phyloP scores from a whole-genome alignment of 2,113 vertebrate species.

The Ochotona princeps region DNA sequence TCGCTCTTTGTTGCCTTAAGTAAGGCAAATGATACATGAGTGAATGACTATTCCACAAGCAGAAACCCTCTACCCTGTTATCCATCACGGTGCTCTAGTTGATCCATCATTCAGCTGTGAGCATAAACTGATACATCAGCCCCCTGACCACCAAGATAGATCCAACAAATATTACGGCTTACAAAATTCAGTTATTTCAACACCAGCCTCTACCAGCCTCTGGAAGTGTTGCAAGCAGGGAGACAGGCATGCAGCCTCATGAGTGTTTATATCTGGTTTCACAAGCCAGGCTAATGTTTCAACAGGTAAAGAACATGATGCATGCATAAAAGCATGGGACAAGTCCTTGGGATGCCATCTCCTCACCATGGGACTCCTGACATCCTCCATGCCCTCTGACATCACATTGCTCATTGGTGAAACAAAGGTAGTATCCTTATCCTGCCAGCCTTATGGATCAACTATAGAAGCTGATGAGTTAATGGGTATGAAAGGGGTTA shows the following conservation, averaged over 20 bases:
- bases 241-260: not conserved
- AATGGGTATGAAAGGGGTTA: not conserved
- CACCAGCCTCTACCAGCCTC: not conserved
- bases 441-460: not conserved
- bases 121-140: not conserved
- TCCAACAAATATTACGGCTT: slow-evolving; percentile 23
- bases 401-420: not conserved
- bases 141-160: not conserved
- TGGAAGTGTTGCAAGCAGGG: not conserved
- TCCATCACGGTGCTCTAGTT: not conserved
- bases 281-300: not conserved
- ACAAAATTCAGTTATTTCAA: slow-evolving; percentile 33
- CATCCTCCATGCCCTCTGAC: not conserved
- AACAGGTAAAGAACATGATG: not conserved
- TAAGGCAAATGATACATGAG: not conserved
- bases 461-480: not conserved
- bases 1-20: not conserved
- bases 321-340: not conserved
- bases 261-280: not conserved
- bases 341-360: not conserved
- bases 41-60: slow-evolving; percentile 29
- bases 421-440: not conserved
- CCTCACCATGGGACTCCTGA: not conserved
- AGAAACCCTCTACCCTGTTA: not conserved
- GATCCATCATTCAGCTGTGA: slow-evolving; percentile 2